Evolutionary conservation across 2,888 invertebrate genomes (phyloP).

Genomic region (Synanthedon vespiformis): DNA sequence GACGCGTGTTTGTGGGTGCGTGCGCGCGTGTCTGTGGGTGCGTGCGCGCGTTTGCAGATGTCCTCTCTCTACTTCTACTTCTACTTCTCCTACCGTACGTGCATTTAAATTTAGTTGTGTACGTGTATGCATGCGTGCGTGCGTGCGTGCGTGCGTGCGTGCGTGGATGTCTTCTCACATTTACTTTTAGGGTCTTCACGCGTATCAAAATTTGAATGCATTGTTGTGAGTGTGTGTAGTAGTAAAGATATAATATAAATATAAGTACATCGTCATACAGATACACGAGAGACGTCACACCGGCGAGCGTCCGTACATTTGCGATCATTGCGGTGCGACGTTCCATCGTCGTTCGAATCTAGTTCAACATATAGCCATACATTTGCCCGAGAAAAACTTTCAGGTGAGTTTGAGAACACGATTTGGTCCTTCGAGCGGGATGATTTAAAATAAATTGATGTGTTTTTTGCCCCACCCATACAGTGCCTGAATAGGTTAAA

Average conservation of each 20-base stretch:
- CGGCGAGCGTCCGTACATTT: constrained; percentile 52
- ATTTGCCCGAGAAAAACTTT: constrained; percentile 53
- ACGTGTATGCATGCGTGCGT: too few species aligned
- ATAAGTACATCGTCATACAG: constrained; percentile 15
- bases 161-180: neutral
- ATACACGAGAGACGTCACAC: constrained; percentile 55
- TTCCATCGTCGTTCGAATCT: constrained; percentile 53
- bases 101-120: too few species aligned
- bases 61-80: too few species aligned
- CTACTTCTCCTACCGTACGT: too few species aligned
- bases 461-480: neutral
- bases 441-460: neutral
- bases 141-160: too few species aligned
- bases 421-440: too few species aligned
- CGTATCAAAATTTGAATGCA: too few species aligned
- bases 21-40: too few species aligned
- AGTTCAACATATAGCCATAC: constrained; percentile 57
- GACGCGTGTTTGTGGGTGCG: too few species aligned
- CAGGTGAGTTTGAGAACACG: constrained; percentile 22
- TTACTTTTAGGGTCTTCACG: neutral
- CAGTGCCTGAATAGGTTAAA: constrained; percentile 57
- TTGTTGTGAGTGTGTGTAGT: too few species aligned
- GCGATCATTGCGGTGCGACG: constrained; percentile 55
- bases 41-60: too few species aligned
- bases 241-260: too few species aligned